Evolutionary conservation across 2,888 invertebrate genomes (phyloP), one percentile per base, ranked within the genome.

Genomic region (Phengaris arion): DNA sequence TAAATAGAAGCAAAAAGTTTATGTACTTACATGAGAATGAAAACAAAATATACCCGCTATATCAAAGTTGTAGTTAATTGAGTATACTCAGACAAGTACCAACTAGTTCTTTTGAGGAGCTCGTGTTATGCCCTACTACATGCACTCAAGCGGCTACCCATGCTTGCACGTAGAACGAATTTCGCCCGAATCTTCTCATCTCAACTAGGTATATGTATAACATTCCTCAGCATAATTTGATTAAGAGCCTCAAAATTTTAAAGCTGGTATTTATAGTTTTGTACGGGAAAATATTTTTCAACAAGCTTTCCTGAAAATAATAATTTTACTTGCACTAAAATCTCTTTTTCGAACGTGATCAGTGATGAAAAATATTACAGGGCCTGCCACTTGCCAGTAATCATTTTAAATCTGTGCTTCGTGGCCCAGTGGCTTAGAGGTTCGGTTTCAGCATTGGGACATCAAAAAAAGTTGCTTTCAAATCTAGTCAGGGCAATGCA

Each of bases 81-180:
- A 9, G 22, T 35, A 13, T 64, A 45, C 64, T 35, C 45, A 64
- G 64, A 64, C 35, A 64, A 64, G 35, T 35, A 64, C 35, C 35
- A 45, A 64, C 64, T 64, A 64, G 64, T 64, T 64, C 10, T 64
- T 64, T 45, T 64, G 35, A 45, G 35, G 64, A 45, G 64, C 64
- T 64, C 64, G 64, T 64, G 64, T 64, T 64, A 64, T 64, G 64
- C 64, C 35, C 64, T 64, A 6, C 64, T 35, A 64, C 12, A 13
- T 45, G 12, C 12, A 35, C 64, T 64, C 64, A 35, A 64, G 64
- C 45, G 64, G 45, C 64, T 13, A 52, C 9, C 64, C 22, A 64
- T 9, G 64, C 64, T 64, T 35, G 64, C 35, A 45, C 64, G 35
- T 52, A 52, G 9, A 52, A 52, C 52, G 10, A 52, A 52, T 64